Base-by-base conservation (phyloP, 2,888 invertebrate species). In the Orthosia gothica region DNA sequence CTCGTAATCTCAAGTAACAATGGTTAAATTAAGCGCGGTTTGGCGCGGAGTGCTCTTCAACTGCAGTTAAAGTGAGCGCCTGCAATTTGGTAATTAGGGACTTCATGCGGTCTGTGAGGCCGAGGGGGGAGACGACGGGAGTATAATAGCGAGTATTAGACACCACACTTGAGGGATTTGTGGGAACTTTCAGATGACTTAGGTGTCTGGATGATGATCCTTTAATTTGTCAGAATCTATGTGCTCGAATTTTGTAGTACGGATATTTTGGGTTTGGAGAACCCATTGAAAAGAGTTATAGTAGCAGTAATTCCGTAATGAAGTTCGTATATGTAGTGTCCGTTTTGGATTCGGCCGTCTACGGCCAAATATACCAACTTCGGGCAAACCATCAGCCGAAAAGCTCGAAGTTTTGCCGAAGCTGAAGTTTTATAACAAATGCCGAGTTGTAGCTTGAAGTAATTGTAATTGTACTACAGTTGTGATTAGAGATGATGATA, bases 11-110 rank as follows among this genome's bases (percentile, higher is more conserved):
- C 80, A 79, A 83, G 70, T 77, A 83, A 87, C 92, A 92, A 90
- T 92, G 88, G 89, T 87, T 92, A 90, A 92, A 93, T 93, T 92
- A 92, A 92, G 91, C 88, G 85, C 83, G 90, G 88, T 90, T 90
- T 88, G 84, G 81, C 87, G 74, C 76, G 76, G 78, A 90, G 91
- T 87, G 87, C 89, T 82, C 91, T 90, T 86, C 74, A 70, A 59
- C 76, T 87, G 87, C 84, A 85, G 87, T 89, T 86, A 88, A 89
- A 90, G 87, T 81, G 89, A 88, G 88, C 83, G 90, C 87, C 76
- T 71, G 91, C 91, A 88, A 91, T 91, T 92, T 89, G 89, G 89
- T 91, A 91, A 92, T 92, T 92, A 90, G 86, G 49, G 80, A 73
- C 83, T 87, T 79, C 71, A 75, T 79, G 81, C 82, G 69, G 81